Conservation (phyloP, 2,888 invertebrate species). For the Cerastoderma edule region DNA sequence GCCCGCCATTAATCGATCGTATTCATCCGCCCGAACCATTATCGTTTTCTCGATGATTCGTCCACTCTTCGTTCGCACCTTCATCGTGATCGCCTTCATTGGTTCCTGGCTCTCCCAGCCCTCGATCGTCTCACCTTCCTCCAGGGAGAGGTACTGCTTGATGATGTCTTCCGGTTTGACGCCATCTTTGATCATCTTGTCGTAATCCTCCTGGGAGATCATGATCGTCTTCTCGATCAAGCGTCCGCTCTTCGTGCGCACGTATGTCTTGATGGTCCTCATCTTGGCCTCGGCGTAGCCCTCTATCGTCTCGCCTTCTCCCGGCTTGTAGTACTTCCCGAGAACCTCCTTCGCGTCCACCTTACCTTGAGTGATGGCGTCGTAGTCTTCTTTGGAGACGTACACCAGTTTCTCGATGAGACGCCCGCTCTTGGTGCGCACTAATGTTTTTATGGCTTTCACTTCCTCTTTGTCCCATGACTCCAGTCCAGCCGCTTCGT, state of each 20-base stretch:
- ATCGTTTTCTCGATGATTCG: constrained; percentile 82
- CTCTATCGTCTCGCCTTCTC: constrained; percentile 79
- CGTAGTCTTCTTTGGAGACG: constrained; percentile 82
- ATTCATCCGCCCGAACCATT: constrained; percentile 81
- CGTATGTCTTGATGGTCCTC: constrained; percentile 81
- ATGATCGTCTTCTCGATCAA: constrained; percentile 81
- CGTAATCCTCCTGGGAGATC: constrained; percentile 82
- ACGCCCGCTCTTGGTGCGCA: constrained; percentile 82
- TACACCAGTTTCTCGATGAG: constrained; percentile 81
- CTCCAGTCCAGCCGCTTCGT: constrained; percentile 78
- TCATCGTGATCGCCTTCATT: constrained; percentile 81
- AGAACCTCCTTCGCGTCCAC: constrained; percentile 76
- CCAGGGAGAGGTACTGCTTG: constrained; percentile 79
- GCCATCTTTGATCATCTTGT: constrained; percentile 79
- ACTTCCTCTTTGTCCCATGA: constrained; percentile 83
- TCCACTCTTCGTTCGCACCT: constrained; percentile 82
- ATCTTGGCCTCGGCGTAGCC: constrained; percentile 83
- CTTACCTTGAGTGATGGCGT: constrained; percentile 79
- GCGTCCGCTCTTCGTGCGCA: constrained; percentile 82
- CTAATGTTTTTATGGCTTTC: constrained; percentile 81
- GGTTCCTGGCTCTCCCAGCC: constrained; percentile 81
- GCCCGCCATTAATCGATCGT: constrained; percentile 78
- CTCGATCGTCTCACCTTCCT: constrained; percentile 79
- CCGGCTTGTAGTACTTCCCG: constrained; percentile 77
- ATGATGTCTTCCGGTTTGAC: constrained; percentile 78